A percentile compares a stretch with the other conserved stretches of the same genome.
These are phyloP conservation scores for Panurus biarmicus DNA, from an alignment of 2,113 vertebrate genomes.

Conservation along the genomic window DNA sequence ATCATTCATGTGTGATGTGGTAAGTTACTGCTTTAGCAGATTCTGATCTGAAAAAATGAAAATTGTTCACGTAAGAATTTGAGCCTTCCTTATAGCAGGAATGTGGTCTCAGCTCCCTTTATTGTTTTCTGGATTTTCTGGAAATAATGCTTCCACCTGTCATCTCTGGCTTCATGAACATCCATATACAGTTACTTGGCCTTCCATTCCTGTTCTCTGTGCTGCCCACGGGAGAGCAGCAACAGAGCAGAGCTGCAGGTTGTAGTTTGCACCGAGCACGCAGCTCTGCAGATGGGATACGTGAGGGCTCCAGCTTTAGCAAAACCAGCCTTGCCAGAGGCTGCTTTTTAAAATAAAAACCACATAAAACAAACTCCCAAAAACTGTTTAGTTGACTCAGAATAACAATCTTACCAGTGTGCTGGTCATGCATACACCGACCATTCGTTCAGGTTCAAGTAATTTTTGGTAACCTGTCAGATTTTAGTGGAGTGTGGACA, in stretches of 20 bases:
- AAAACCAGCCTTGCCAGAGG: not conserved
- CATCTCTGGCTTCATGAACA: not conserved
- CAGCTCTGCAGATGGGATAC: not conserved
- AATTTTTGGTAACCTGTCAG: not conserved
- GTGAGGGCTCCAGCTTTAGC: not conserved
- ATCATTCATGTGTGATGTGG: not conserved
- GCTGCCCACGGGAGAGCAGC: not conserved
- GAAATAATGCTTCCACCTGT: not conserved
- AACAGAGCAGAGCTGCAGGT: not conserved
- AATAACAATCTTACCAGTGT: not conserved
- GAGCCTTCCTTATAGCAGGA: not conserved
- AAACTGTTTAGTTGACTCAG: not conserved
- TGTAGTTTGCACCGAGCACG: not conserved
- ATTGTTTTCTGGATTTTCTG: not conserved
- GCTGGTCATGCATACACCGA: not conserved
- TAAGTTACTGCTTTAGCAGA: not conserved
- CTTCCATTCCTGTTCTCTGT: not conserved
- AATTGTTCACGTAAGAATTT: not conserved
- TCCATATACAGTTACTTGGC: fast-evolving
- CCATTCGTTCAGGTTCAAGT: not conserved
- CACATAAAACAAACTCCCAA: not conserved
- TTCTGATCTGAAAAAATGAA: not conserved
- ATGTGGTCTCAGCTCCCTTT: not conserved
- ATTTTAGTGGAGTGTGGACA: not conserved
- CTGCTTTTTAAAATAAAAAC: not conserved